Evolutionary conservation across 1,140 invertebrate species (phyloP).

Genomic region (Drosophila subobscura): DNA sequence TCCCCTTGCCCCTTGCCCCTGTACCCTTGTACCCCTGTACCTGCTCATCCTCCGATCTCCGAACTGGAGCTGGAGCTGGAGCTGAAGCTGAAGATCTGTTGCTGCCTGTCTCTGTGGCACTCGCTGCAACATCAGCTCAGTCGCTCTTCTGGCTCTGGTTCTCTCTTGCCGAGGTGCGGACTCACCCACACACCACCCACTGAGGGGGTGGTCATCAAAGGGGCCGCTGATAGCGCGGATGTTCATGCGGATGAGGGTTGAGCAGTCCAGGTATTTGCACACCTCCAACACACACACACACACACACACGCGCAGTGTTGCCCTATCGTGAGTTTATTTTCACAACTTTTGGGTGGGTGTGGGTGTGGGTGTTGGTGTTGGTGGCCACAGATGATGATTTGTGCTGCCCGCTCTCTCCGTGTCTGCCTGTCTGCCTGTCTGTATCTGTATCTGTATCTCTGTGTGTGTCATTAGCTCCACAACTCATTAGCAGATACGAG

Average conservation of each 20-base stretch:
- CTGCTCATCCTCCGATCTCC: too few relatives aligned
- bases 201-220: slow-evolving; percentile 39
- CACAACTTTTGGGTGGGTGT: slow-evolving; percentile 71
- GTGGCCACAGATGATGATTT: slow-evolving; percentile 51
- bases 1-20: slow-evolving; percentile 8
- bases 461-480: slow-evolving; percentile 41
- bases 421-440: too few relatives aligned
- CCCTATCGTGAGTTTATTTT: slow-evolving; percentile 45
- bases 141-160: not conserved
- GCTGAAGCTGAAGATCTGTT: not conserved
- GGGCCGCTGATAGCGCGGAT: slow-evolving; percentile 58
- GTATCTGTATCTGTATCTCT: too few relatives aligned
- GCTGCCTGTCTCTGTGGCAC: slow-evolving; percentile 12
- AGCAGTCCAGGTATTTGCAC: slow-evolving; percentile 56
- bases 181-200: slow-evolving; percentile 20
- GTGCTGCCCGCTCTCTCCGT: slow-evolving; percentile 4
- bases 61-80: too few relatives aligned
- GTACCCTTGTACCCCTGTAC: slow-evolving; percentile 1
- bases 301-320: not conserved
- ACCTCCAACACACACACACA: slow-evolving; percentile 14
- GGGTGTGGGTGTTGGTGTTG: slow-evolving; percentile 58
- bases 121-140: slow-evolving; percentile 11
- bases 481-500: slow-evolving; percentile 54
- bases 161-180: slow-evolving; percentile 1
- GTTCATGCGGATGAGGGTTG: slow-evolving; percentile 62